A percentile compares a stretch with the other conserved stretches of the same genome.
These are phyloP conservation scores for Mantis religiosa DNA, from an alignment of 2,888 invertebrate genomes.

Conservation along the genomic window DNA sequence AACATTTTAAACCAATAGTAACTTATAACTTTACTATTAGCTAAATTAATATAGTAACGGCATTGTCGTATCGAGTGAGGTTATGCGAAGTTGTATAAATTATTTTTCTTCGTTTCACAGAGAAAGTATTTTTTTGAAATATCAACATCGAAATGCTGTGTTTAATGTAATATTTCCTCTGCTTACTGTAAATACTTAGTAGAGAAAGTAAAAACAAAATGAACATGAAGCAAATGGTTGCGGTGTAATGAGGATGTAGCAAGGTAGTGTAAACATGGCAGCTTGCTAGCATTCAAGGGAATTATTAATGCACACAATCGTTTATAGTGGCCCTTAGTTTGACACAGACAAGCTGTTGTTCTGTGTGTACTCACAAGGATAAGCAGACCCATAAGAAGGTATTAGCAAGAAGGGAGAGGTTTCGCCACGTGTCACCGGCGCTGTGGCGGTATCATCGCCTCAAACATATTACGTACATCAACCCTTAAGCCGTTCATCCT, in stretches of 20 bases:
- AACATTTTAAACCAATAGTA: too few species aligned
- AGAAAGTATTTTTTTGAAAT: too few species aligned
- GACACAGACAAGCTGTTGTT: not conserved
- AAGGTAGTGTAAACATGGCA: not conserved
- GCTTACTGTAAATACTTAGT: too few species aligned
- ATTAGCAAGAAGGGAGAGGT: not conserved
- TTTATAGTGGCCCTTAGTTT: not conserved
- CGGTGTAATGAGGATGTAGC: not conserved
- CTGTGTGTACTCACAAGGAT: not conserved
- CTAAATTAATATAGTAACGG: too few species aligned
- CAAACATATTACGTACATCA: conserved; percentile 7
- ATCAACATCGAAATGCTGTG: too few species aligned
- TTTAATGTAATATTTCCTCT: too few species aligned
- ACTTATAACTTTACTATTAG: too few species aligned
- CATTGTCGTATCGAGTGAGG: too few species aligned
- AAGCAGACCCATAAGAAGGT: not conserved
- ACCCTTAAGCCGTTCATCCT: not conserved
- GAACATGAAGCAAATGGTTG: not conserved
- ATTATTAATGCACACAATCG: not conserved
- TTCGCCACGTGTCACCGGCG: not conserved
- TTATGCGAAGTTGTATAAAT: too few species aligned
- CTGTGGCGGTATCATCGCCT: not conserved
- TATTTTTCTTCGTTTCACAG: too few species aligned
- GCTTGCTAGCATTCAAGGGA: not conserved
- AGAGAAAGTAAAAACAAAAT: not conserved